A percentile compares a stretch with the other conserved stretches of the same genome.
phyloP scores from a whole-genome alignment of 2,113 vertebrate species.

The Thamnophis sirtalis region DNA sequence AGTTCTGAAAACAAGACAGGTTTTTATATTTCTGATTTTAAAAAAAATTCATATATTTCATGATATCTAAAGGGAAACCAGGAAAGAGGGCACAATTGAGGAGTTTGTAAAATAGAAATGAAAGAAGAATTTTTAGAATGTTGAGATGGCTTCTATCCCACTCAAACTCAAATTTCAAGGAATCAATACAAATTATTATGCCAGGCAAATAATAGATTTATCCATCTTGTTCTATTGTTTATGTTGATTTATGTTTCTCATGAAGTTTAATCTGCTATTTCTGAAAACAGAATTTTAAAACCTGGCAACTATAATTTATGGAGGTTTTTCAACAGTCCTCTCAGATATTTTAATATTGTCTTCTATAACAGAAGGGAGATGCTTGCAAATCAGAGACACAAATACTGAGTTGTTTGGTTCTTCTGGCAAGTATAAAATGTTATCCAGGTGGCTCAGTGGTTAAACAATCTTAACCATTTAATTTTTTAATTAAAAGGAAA shows the following conservation, averaged over 20 bases:
- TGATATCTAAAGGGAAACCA: background rate
- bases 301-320: slow-evolving; percentile 3
- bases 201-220: background rate
- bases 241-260: slow-evolving; percentile 16
- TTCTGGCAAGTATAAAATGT: background rate
- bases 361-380: slow-evolving; percentile 4
- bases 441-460: background rate
- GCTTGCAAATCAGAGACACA: background rate
- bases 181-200: background rate
- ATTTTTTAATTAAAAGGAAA: background rate
- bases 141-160: background rate
- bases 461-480: background rate
- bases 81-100: background rate
- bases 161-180: background rate
- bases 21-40: background rate
- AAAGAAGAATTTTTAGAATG: background rate
- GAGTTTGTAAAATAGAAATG: background rate
- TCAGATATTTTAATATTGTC: slow-evolving; percentile 13
- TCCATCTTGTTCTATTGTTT: background rate
- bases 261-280: slow-evolving; percentile 16
- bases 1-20: background rate
- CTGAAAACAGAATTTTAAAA: slow-evolving; percentile 3
- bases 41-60: background rate
- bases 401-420: background rate
- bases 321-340: background rate